A percentile compares a stretch with the other conserved stretches of the same genome.
phyloP scores from a whole-genome alignment of 2,888 invertebrate species.

The Euclidia mi region DNA sequence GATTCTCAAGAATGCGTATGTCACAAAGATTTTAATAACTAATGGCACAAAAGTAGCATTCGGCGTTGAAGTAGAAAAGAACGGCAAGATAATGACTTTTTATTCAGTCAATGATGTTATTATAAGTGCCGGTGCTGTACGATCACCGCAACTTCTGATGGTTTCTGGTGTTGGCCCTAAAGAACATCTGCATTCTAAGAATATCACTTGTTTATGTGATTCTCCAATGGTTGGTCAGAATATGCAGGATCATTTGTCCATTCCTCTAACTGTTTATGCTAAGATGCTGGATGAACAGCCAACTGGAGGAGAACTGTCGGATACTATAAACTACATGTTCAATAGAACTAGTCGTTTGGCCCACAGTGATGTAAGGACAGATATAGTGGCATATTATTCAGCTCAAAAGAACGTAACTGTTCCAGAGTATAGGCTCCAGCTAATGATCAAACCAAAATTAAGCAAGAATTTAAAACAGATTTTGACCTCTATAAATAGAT shows the following conservation, averaged over 20 bases:
- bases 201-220: constrained; percentile 66
- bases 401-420: constrained; percentile 16
- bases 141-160: constrained; percentile 77
- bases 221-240: constrained; percentile 46
- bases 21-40: constrained; percentile 39
- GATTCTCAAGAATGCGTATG: constrained; percentile 31
- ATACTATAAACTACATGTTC: constrained; percentile 17
- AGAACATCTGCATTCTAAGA: constrained; percentile 60
- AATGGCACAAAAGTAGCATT: constrained; percentile 11
- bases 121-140: constrained; percentile 74
- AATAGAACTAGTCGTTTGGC: constrained; percentile 19
- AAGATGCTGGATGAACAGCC: not conserved
- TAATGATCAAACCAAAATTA: constrained; percentile 18
- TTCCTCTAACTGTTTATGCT: constrained; percentile 18
- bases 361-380: constrained; percentile 16
- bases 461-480: constrained; percentile 8
- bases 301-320: constrained; percentile 10
- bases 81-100: constrained; percentile 11
- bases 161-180: constrained; percentile 80
- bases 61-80: constrained; percentile 40
- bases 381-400: constrained; percentile 24
- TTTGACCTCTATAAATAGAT: constrained; percentile 12
- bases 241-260: constrained; percentile 31
- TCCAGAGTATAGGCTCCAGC: constrained; percentile 23
- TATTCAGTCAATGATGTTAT: constrained; percentile 68